A percentile compares a stretch with the other conserved stretches of the same genome.
Conservation (phyloP, 2,888 invertebrate genomes). For the Eupithecia vulgata region DNA sequence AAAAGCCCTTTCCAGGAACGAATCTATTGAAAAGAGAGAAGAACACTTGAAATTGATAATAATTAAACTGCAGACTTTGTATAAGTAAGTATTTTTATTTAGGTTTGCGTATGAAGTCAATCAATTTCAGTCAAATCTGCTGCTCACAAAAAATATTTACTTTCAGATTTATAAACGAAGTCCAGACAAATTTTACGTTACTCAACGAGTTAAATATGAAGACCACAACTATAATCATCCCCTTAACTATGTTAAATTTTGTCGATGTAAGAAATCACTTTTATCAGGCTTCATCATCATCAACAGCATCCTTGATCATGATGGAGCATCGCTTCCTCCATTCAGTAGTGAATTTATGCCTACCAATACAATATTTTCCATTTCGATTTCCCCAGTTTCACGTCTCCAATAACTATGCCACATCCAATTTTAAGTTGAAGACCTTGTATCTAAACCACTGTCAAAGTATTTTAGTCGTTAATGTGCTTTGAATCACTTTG, state of each 20-base stretch:
- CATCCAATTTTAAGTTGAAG: neutral
- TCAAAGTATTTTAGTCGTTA: neutral
- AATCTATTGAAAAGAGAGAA: constrained; percentile 47
- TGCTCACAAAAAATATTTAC: neutral
- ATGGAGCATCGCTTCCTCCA: neutral
- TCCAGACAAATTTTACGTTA: constrained; percentile 54
- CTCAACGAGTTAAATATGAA: constrained; percentile 70
- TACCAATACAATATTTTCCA: neutral
- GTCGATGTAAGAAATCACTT: constrained; percentile 53
- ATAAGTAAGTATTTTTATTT: constrained; percentile 50
- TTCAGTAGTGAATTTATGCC: neutral
- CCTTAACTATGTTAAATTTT: constrained; percentile 65
- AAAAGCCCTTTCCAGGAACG: constrained; percentile 50
- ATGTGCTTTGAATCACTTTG: neutral
- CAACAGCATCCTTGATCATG: neutral
- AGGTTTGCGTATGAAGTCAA: neutral
- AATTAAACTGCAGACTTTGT: constrained; percentile 59
- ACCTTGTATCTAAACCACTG: too few species aligned
- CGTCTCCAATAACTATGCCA: neutral
- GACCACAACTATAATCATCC: constrained; percentile 63
- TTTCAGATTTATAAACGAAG: constrained; percentile 57
- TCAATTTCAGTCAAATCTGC: neutral
- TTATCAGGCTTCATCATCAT: neutral
- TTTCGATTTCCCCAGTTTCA: neutral
- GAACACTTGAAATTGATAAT: constrained; percentile 59